phyloP scores from a whole-genome alignment of 2,113 vertebrate species.

The Peromyscus leucopus region DNA sequence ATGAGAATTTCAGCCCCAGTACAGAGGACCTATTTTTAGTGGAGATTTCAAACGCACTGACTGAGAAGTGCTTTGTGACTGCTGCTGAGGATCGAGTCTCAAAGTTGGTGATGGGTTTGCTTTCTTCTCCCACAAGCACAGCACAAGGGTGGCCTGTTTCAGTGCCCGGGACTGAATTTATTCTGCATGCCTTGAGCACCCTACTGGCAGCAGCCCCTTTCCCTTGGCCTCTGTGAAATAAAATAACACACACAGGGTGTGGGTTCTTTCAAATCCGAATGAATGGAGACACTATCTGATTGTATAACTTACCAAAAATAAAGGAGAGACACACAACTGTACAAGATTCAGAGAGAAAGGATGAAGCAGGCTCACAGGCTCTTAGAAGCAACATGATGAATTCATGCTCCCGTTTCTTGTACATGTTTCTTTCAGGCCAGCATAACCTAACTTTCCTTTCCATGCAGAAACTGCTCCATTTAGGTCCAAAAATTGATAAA shows the following conservation, averaged over 20 bases:
- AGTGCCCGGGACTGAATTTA: constrained; percentile 65
- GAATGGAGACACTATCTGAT: constrained; percentile 67
- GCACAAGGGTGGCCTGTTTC: constrained; percentile 78
- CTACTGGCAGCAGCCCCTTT: constrained; percentile 72
- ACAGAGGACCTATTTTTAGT: constrained; percentile 74
- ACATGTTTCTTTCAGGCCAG: not conserved
- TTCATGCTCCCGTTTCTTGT: not conserved
- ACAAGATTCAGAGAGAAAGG: not conserved
- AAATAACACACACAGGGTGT: constrained; percentile 65
- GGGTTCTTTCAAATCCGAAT: constrained; percentile 55
- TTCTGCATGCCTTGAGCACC: constrained; percentile 66
- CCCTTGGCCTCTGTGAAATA: constrained; percentile 68
- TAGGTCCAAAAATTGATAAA: not conserved
- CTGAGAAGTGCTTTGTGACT: constrained; percentile 73
- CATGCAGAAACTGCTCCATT: not conserved
- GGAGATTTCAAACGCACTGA: constrained; percentile 71
- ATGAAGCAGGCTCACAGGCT: not conserved
- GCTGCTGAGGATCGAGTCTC: constrained; percentile 62
- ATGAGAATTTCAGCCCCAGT: constrained; percentile 72
- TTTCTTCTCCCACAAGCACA: constrained; percentile 41
- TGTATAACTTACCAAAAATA: constrained; percentile 20
- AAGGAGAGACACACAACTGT: not conserved
- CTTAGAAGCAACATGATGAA: not conserved
- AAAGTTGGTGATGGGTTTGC: constrained; percentile 67
- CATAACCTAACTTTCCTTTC: constrained; percentile 34